A percentile compares a stretch with the other conserved stretches of the same genome.
These are phyloP conservation scores for Lineus longissimus DNA, from an alignment of 1,140 invertebrate species.

Conservation along the genomic window DNA sequence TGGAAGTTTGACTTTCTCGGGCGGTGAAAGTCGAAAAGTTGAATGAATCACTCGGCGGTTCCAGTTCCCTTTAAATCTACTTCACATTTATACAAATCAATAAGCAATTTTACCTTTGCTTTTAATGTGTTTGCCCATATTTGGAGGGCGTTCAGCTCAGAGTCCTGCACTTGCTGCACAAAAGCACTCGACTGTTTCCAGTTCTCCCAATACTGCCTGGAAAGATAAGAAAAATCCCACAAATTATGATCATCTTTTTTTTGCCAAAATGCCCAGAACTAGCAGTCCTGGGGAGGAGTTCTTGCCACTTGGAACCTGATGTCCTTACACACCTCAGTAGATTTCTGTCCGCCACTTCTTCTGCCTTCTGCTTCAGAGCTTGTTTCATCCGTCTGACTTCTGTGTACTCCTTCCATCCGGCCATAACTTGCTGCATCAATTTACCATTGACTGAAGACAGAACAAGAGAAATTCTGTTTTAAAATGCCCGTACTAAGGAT, in stretches of 20 bases:
- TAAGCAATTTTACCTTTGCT: conserved; percentile 23
- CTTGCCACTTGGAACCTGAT: no score
- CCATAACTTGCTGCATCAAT: background rate
- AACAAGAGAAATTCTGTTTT: background rate
- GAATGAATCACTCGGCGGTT: no score
- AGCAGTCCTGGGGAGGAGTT: no score
- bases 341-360: background rate
- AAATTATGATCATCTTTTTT: background rate
- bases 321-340: background rate
- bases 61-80: no score
- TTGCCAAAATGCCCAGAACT: no score
- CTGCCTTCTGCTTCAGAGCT: background rate
- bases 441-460: background rate
- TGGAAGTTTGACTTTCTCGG: no score
- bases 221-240: conserved; percentile 12
- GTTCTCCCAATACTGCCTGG: conserved; percentile 25
- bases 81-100: no score
- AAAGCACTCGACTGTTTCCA: conserved; percentile 22
- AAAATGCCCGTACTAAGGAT: no score
- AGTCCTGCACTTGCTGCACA: conserved; percentile 21
- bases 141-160: conserved; percentile 30
- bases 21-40: no score
- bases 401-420: conserved; percentile 6
- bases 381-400: conserved; percentile 5
- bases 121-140: conserved; percentile 40